Percentiles rank a stretch among this genome's conserved stretches.
Conservation (phyloP, 2,888 invertebrate species). For the Tachystola acroxantha region DNA sequence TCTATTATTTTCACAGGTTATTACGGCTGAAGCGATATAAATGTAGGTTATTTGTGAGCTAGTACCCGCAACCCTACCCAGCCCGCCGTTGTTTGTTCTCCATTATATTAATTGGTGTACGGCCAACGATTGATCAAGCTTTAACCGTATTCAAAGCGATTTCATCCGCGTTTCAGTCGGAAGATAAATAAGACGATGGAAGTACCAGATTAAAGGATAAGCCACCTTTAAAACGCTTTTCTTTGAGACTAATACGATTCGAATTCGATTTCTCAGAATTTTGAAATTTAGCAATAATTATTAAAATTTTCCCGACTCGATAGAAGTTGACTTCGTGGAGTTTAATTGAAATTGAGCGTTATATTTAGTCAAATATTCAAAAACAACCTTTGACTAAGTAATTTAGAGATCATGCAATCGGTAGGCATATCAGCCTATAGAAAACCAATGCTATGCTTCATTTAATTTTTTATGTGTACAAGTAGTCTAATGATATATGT, state of each 20-base stretch:
- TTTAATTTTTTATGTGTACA: no score
- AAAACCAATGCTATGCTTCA: no score
- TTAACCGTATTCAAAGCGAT: constrained; percentile 23
- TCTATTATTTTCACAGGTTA: no score
- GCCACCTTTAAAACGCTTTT: neutral
- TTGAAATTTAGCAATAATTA: constrained; percentile 1
- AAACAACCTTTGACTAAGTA: no score
- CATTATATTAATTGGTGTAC: constrained; percentile 32
- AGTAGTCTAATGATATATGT: no score
- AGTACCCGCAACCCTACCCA: neutral
- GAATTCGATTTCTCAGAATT: neutral
- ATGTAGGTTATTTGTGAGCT: constrained; percentile 8
- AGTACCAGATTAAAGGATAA: constrained; percentile 3
- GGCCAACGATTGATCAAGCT: constrained; percentile 27
- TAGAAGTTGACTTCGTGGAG: neutral
- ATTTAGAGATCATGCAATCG: no score
- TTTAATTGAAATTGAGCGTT: no score
- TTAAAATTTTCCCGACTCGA: neutral
- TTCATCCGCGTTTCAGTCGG: constrained; percentile 20
- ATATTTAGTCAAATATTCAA: no score
- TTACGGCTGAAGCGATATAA: constrained; percentile 5
- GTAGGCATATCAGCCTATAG: no score
- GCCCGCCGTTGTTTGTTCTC: constrained; percentile 27
- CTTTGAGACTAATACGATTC: constrained; percentile 2
- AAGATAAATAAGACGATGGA: constrained; percentile 25